Evolutionary conservation across 2,797 vertebrate species (phyloP).

Genomic region (Rhinoraja longicauda): DNA sequence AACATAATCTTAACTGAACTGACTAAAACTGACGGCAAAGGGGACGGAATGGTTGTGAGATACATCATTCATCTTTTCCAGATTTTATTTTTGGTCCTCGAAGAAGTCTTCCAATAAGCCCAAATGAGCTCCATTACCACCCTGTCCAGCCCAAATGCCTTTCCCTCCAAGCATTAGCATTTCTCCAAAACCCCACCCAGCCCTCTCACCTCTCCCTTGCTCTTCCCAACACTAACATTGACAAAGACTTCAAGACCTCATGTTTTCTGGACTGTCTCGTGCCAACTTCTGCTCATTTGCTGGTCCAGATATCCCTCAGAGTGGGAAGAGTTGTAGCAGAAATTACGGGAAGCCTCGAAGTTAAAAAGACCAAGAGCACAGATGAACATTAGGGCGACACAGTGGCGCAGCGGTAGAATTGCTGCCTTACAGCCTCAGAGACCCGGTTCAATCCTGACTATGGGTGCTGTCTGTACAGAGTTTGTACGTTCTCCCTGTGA

Average conservation of each 20-base stretch:
- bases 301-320: background rate
- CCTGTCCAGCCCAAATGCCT: background rate
- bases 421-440: too few relatives aligned
- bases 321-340: background rate
- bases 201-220: background rate
- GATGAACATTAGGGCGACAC: background rate
- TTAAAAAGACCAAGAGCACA: background rate
- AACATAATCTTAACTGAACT: background rate
- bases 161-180: background rate
- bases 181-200: background rate
- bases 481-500: too few relatives aligned
- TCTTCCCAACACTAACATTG: background rate
- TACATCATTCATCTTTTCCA: background rate
- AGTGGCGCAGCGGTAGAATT: too few relatives aligned
- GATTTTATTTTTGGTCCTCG: background rate
- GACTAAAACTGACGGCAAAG: background rate
- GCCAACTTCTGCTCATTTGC: background rate
- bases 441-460: too few relatives aligned
- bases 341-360: background rate
- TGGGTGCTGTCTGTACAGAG: too few relatives aligned
- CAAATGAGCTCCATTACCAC: background rate
- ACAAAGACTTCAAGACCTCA: background rate
- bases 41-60: background rate
- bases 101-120: background rate
- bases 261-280: background rate